Evolutionary conservation across 1,140 invertebrate species (phyloP).

Genomic region (Cecropterus lyciades): DNA sequence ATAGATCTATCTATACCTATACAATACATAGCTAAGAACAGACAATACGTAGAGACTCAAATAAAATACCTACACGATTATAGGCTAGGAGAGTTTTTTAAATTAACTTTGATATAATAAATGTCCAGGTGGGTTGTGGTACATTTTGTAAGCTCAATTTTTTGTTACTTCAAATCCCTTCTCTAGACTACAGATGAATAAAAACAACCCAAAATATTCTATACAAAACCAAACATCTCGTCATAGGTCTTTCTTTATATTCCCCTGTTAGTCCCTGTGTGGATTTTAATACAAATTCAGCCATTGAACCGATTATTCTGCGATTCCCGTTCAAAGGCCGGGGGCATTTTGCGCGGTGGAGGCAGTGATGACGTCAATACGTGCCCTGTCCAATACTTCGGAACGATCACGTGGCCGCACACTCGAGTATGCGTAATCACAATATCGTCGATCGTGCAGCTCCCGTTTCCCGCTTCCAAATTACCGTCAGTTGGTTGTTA

Average conservation of each 20-base stretch:
- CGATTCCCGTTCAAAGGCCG: slow-evolving; percentile 4
- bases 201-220: too few species aligned
- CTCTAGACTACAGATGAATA: too few species aligned
- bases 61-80: too few species aligned
- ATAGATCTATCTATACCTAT: too few species aligned
- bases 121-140: too few species aligned
- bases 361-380: slow-evolving; percentile 46
- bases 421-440: slow-evolving; percentile 36
- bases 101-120: too few species aligned
- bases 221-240: not conserved
- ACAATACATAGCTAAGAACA: too few species aligned
- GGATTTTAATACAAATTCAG: not conserved
- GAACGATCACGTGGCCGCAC: slow-evolving; percentile 41
- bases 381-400: slow-evolving; percentile 38
- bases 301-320: not conserved
- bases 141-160: too few species aligned
- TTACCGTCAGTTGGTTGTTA: not conserved
- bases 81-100: too few species aligned
- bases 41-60: too few species aligned
- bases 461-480: not conserved
- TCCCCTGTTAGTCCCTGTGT: not conserved
- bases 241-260: not conserved
- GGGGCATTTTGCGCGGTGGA: slow-evolving; percentile 21
- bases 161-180: too few species aligned
- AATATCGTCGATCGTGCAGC: not conserved